Evolutionary conservation across 1,140 invertebrate genomes (phyloP), one percentile per base, ranked within the genome.

Genomic region (Drosophila erecta): DNA sequence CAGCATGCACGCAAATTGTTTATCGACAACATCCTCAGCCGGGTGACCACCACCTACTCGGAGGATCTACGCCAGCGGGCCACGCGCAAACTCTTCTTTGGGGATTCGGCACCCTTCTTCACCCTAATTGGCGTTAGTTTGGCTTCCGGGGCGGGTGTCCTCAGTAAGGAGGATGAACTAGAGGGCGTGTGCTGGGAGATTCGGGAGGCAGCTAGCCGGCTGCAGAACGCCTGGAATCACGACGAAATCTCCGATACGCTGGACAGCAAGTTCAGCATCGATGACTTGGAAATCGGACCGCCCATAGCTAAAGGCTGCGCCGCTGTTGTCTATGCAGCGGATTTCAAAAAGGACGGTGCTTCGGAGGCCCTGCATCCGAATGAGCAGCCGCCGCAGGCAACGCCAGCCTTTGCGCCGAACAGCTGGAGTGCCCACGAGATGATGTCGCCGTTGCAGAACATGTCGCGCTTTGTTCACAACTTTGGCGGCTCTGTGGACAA

Each of bases 131-230:
- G 96, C 11, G 94, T 96, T 1, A 95, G 95, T 44, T 90, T 96
- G 55, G 96, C 96, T 6, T 95, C 95, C 27, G 96, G 95, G 2
- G 94, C 94, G 46, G 95, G 96, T 4, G 94, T 96, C 49, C 91
- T 97, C n/a, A 96, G 95, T 2, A 96, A 96, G 80, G 95, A 97
- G 66, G 95, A 97, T 90, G 95, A 97, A 93, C 84, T 96, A 4
- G 96, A 97, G 92, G 95, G 95, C 37, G 93, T 97, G 12, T 97
- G 96, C 76, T 95, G 94, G 94, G 96, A 97, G 93, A 97, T 97
- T 56, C 92, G 95, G 92, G 94, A 96, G 91, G 95, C 95, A 33
- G 93, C 95, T 14, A 93, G 93, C 14, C 94, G 95, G 78, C 92
- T 95, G 60, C 94, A 95, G 85, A 93, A 93, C 84, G 94, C 94